These are phyloP conservation scores for Cavia porcellus DNA, from an alignment of 2,113 vertebrate genomes.

Conservation along the genomic window DNA sequence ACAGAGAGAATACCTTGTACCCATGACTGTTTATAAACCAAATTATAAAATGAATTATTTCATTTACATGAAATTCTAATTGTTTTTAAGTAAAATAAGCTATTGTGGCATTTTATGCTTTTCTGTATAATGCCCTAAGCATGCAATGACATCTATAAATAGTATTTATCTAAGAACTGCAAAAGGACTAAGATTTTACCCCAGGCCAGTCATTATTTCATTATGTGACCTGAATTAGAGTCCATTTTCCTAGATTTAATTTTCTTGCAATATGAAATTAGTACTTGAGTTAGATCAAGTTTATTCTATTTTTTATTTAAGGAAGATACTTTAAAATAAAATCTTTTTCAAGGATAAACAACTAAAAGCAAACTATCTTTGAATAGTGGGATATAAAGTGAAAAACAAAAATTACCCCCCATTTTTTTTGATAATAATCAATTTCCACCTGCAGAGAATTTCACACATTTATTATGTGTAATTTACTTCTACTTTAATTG, in stretches of 20 bases:
- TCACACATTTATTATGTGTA: not conserved
- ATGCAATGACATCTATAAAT: not conserved
- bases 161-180: not conserved
- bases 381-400: not conserved
- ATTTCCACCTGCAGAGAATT: not conserved
- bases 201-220: not conserved
- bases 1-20: not conserved
- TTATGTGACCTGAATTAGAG: not conserved
- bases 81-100: constrained; percentile 5
- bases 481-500: not conserved
- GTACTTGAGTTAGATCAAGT: not conserved
- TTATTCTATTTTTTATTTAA: constrained; percentile 11
- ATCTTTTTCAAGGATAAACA: not conserved
- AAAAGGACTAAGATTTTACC: not conserved
- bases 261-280: constrained; percentile 28
- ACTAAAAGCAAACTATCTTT: constrained; percentile 33
- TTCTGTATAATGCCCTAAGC: not conserved
- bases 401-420: not conserved
- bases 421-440: not conserved
- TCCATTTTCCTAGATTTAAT: not conserved
- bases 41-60: not conserved
- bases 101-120: not conserved
- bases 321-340: constrained; percentile 2
- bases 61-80: constrained; percentile 11
- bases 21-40: not conserved